Percentiles rank a stretch among this genome's conserved stretches.
Evolutionary conservation across 2,888 invertebrate genomes (phyloP).

Genomic region (Machimus rusticus): DNA sequence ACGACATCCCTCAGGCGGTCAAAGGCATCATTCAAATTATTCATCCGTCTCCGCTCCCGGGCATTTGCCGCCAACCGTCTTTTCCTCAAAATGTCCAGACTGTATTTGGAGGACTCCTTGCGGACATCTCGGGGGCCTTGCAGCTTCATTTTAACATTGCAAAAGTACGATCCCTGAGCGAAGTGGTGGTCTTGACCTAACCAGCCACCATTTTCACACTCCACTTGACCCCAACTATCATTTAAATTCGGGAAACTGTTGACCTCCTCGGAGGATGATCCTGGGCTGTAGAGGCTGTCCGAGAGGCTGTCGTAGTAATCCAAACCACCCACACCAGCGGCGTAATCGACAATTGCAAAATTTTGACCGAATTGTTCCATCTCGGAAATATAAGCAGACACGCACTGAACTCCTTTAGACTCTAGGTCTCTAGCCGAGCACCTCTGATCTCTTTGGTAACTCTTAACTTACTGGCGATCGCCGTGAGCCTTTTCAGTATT

Average conservation of each 20-base stretch:
- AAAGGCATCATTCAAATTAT: slow-evolving; percentile 77
- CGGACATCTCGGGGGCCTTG: background rate
- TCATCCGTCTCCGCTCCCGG: slow-evolving; percentile 77
- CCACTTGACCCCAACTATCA: background rate
- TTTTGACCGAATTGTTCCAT: background rate
- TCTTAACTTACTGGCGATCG: background rate
- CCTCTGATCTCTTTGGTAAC: background rate
- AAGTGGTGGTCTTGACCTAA: background rate
- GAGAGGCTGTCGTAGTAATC: background rate
- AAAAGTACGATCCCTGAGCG: background rate
- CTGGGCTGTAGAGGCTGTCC: background rate
- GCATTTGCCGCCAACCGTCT: slow-evolving; percentile 78
- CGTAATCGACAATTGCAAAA: background rate
- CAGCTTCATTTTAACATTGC: background rate
- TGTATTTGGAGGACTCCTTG: background rate
- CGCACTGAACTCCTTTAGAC: background rate
- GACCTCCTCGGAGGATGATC: background rate
- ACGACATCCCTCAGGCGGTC: slow-evolving; percentile 76
- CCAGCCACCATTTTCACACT: background rate
- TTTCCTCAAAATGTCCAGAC: background rate
- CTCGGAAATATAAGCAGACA: background rate
- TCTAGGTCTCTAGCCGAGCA: background rate
- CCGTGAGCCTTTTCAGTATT: background rate
- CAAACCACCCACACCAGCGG: background rate
- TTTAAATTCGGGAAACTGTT: background rate